These are phyloP conservation scores for Pachycephus smyrnensis DNA, from an alignment of 2,888 invertebrate species.

Conservation along the genomic window DNA sequence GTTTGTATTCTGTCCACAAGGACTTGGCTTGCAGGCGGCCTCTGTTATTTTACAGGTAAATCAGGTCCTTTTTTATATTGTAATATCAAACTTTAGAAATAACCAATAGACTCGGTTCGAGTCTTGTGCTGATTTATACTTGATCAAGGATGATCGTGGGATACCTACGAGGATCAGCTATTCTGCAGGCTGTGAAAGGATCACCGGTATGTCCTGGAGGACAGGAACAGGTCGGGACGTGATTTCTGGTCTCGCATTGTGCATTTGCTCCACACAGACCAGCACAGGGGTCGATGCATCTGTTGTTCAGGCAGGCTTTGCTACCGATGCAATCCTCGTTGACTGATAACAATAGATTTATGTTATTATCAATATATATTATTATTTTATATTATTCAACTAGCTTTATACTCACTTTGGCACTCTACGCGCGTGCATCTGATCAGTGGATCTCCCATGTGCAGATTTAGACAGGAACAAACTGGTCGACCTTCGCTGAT, in stretches of 20 bases:
- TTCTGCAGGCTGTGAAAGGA: conserved; percentile 79
- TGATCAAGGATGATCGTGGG: background rate
- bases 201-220: conserved; percentile 83
- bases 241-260: conserved; percentile 81
- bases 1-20: conserved; percentile 84
- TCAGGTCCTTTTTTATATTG: background rate
- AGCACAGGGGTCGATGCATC: conserved; percentile 83
- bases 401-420: conserved; percentile 69
- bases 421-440: conserved; percentile 82
- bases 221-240: conserved; percentile 83
- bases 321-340: conserved; percentile 81
- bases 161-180: conserved; percentile 80
- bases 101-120: no score
- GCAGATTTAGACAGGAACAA: conserved; percentile 83
- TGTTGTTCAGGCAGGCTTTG: conserved; percentile 80
- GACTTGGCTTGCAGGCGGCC: conserved; percentile 85
- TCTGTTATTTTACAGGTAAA: conserved; percentile 70
- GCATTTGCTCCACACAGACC: conserved; percentile 82
- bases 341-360: conserved; percentile 66
- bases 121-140: no score
- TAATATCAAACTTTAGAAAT: no score
- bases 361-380: conserved; percentile 20
- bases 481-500: conserved; percentile 78
- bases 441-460: conserved; percentile 83
- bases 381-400: conserved; percentile 24